Evolutionary conservation across 1,140 invertebrate genomes (phyloP).

Genomic region (Globodera rostochiensis): DNA sequence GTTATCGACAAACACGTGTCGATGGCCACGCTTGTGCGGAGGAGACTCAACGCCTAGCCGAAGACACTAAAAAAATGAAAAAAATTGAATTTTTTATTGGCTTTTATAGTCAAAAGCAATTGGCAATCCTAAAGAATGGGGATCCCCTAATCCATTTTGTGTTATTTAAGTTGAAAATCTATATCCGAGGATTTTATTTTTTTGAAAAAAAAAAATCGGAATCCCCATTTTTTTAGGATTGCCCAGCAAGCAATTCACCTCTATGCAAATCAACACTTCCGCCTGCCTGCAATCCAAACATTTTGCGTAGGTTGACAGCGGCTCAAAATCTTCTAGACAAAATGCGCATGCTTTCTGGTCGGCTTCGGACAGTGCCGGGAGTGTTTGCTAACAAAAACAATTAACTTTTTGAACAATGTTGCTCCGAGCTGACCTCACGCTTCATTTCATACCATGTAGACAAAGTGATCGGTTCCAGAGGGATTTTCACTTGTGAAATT

Average conservation of each 20-base stretch:
- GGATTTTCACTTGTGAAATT: constrained; percentile 21
- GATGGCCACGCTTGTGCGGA: constrained; percentile 28
- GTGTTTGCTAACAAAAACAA: constrained; percentile 11
- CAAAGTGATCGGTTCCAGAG: constrained; percentile 23
- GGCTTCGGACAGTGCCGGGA: constrained; percentile 26
- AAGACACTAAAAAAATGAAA: constrained; percentile 36
- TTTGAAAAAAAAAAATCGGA: neutral
- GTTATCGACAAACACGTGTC: constrained; percentile 26
- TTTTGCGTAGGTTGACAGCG: constrained; percentile 21
- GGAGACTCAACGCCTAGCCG: constrained; percentile 28
- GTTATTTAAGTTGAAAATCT: too few species aligned
- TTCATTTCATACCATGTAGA: constrained; percentile 37
- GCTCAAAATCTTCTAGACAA: constrained; percentile 29
- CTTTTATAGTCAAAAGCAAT: neutral
- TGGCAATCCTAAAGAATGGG: neutral
- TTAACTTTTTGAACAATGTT: neutral
- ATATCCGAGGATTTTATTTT: neutral
- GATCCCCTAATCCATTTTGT: too few species aligned
- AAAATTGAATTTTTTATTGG: constrained; percentile 10
- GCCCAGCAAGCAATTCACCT: constrained; percentile 11
- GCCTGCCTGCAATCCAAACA: constrained; percentile 33
- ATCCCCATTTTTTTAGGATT: neutral
- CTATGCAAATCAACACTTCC: constrained; percentile 33
- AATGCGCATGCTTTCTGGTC: constrained; percentile 24
- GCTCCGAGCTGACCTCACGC: constrained; percentile 16